Evolutionary conservation across 2,797 vertebrate genomes (phyloP).

Genomic region (Rousettus madagascariensis): DNA sequence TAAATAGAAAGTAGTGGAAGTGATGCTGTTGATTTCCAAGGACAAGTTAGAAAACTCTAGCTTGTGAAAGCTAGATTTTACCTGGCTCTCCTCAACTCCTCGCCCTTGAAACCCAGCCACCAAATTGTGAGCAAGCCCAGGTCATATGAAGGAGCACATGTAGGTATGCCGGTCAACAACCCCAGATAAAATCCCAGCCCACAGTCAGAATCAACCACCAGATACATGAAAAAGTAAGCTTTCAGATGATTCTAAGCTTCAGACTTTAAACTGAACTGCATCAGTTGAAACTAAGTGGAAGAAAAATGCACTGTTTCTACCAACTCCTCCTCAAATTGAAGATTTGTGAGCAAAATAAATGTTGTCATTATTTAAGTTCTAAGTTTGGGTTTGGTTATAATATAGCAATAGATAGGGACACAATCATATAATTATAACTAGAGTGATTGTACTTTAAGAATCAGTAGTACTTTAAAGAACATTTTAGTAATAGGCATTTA

Average conservation of each 20-base stretch:
- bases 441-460: not conserved
- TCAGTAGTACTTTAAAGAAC: not conserved
- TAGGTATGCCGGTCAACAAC: not conserved
- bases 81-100: not conserved
- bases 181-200: not conserved
- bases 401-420: not conserved
- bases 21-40: not conserved
- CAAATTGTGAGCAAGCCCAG: not conserved
- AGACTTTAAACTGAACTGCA: not conserved
- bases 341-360: not conserved
- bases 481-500: not conserved
- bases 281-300: not conserved
- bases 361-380: not conserved
- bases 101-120: not conserved
- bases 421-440: not conserved
- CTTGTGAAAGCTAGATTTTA: constrained; percentile 16
- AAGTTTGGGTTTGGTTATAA: not conserved
- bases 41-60: not conserved
- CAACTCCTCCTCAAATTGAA: not conserved
- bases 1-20: not conserved
- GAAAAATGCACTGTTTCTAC: not conserved
- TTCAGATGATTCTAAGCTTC: not conserved
- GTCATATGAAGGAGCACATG: not conserved
- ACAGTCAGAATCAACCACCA: not conserved
- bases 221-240: not conserved